Evolutionary conservation across 2,888 invertebrate genomes (phyloP), one percentile per base, ranked within the genome.

Genomic region (Leucania comma): DNA sequence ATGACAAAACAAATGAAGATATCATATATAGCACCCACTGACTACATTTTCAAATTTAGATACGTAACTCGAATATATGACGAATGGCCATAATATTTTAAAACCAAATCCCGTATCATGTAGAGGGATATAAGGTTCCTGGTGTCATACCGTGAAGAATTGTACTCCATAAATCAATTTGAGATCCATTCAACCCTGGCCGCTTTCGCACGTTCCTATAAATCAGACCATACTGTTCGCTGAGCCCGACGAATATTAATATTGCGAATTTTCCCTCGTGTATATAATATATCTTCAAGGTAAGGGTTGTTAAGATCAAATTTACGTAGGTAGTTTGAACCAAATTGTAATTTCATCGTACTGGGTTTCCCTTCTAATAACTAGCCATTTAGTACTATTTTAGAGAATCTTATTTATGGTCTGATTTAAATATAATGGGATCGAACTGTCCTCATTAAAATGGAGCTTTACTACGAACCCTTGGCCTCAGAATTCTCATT

Each of bases 111-210:
- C 42, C 54, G 22, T 70, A 63, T 65, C 61, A 56, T 60, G 53
- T 78, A 57, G 62, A 63, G 57, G 20, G 63, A 80, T 67, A 77
- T 68, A 50, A 69, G 51, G 59, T 68, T 73, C 64, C 63, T 67
- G 58, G 65, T 71, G 70, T 66, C 75, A 77, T 60, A 75, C 63
- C 58, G 61, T 78, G 69, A 85, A 72, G 78, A 77, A 85, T 83
- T 72, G 70, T 69, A 63, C 56, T 64, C 59, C 75, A 81, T 84
- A 79, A 77, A 77, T 84, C 80, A 84, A 75, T 74, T 72, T 71
- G 56, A 72, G 26, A 71, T 69, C 68, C 65, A 72, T 80, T 61
- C 72, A 75, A 26, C 46, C 60, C 68, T 57, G 67, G 58, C 63
- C 54, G 35, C 70, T 62, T 64, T 59, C 54, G 22, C 50, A 32